phyloP scores from a whole-genome alignment of 35 echinoderm and acorn worm genomes.

The Apostichopus japonicus region DNA sequence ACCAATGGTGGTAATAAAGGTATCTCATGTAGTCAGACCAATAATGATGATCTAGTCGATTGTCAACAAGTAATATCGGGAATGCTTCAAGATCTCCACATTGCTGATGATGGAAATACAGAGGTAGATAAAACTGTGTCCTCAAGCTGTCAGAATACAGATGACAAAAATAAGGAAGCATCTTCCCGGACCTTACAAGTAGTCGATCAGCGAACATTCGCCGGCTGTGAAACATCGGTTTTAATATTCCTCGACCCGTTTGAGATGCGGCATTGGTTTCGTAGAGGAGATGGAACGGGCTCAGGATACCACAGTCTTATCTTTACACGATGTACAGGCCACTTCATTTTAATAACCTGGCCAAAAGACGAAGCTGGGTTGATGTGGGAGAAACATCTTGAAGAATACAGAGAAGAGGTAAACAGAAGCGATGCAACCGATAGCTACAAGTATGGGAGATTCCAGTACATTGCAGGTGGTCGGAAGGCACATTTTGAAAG shows the following conservation, averaged over 20 bases:
- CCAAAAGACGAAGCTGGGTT: constrained; percentile 4
- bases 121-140: too few relatives aligned
- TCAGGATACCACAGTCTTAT: constrained; percentile 49
- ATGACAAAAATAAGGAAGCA: not conserved
- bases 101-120: too few relatives aligned
- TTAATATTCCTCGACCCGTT: constrained; percentile 46
- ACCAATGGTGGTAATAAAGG: too few relatives aligned
- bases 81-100: too few relatives aligned
- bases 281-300: constrained; percentile 20
- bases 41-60: too few relatives aligned
- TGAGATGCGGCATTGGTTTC: constrained; percentile 36
- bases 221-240: constrained; percentile 35
- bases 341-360: constrained; percentile 42
- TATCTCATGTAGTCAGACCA: too few relatives aligned
- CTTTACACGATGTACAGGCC: constrained; percentile 46
- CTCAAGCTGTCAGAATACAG: too few relatives aligned
- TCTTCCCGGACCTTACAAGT: not conserved
- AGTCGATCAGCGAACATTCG: constrained; percentile 38
- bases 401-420: constrained; percentile 26
- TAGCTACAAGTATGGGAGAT: constrained; percentile 23
- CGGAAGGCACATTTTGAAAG: not conserved
- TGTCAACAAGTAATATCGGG: too few relatives aligned
- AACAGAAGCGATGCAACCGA: not conserved
- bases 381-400: constrained; percentile 32
- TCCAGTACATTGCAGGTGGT: not conserved